A percentile compares a stretch with the other conserved stretches of the same genome.
These are phyloP conservation scores for Lordiphosa clarofinis DNA, from an alignment of 1,140 invertebrate species.

Conservation along the genomic window DNA sequence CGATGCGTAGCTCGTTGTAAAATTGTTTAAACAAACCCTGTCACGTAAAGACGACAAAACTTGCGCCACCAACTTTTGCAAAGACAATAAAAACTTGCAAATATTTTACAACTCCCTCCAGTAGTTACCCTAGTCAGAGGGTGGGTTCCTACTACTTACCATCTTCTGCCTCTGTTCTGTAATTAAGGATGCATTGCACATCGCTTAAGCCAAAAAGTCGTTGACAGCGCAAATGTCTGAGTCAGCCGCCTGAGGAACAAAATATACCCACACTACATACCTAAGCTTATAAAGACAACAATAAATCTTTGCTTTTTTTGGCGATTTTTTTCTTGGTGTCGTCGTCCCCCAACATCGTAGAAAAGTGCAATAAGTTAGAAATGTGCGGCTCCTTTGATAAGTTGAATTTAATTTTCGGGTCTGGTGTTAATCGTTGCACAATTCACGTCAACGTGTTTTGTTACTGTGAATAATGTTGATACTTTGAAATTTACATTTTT, in stretches of 20 bases:
- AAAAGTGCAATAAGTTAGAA: conserved; percentile 62
- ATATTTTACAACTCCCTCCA: conserved; percentile 23
- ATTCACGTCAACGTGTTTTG: conserved; percentile 18
- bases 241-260: conserved; percentile 29
- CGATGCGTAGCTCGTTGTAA: too few species aligned
- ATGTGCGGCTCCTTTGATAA: conserved; percentile 28
- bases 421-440: conserved; percentile 36
- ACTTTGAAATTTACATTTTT: conserved; percentile 1
- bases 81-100: conserved; percentile 52
- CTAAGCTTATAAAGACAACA: conserved; percentile 36
- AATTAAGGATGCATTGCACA: conserved; percentile 74
- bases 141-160: too few species aligned
- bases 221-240: conserved; percentile 59
- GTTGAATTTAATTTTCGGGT: not conserved
- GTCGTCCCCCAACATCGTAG: conserved; percentile 15
- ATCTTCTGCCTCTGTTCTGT: conserved; percentile 13
- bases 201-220: conserved; percentile 48
- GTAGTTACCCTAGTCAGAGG: not conserved
- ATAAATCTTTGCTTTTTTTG: conserved; percentile 47
- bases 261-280: conserved; percentile 41
- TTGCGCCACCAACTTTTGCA: conserved; percentile 12
- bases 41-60: conserved; percentile 10
- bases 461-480: conserved; percentile 22
- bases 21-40: conserved; percentile 32
- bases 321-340: conserved; percentile 6